Evolutionary conservation across 1,140 invertebrate species (phyloP), one percentile per base, ranked within the genome.

Genomic region (Marisa cornuarietis): DNA sequence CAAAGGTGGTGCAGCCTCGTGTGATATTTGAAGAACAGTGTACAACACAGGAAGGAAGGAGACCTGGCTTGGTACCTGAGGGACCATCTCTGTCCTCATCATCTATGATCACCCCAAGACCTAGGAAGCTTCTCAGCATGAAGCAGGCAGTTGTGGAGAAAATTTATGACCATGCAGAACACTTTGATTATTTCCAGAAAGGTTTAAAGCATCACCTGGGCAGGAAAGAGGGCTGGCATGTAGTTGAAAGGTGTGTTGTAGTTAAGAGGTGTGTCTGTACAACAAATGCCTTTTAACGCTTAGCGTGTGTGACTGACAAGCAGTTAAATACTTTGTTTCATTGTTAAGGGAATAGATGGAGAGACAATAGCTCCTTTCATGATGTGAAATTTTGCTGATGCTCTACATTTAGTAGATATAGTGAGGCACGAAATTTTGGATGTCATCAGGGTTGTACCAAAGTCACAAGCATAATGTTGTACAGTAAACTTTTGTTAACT

Each of bases 211-310:
- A 87, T 58, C 65, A 77, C 24, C 62, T 83, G 20, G 85, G 86
- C 51, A 85, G 79, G 66, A 86, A 84, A 83, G 83, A 86, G 75
- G 85, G 85, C 13, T 87, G 85, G 83, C 79, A 78, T 63, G 76
- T 87, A 7, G 81, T 85, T n/a, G 85, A 87, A 78, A 82, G 84
- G 84, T 84, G 81, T 78, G 86, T 71, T 14, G 8, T 68, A 75
- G 22, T 72, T 31, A 68, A 68, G 11, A 11, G 11, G 11, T 68
- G 11, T 68, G n/a, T 78, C 24, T 66, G 52, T 54, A 42, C n/a
- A 42, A 2, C 31, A 42, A 42, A 42, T 42, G 3, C 31, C 31
- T 42, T 42, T 42, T 2, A 42, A 42, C 0, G 31, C 31, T 42
- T 58, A 18, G 54, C 54, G 11, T 8, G 9, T 58, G 1, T 14